Evolutionary conservation across 1,140 invertebrate species (phyloP), one percentile per base, ranked within the genome.

Genomic region (Armadillidium nasatum): DNA sequence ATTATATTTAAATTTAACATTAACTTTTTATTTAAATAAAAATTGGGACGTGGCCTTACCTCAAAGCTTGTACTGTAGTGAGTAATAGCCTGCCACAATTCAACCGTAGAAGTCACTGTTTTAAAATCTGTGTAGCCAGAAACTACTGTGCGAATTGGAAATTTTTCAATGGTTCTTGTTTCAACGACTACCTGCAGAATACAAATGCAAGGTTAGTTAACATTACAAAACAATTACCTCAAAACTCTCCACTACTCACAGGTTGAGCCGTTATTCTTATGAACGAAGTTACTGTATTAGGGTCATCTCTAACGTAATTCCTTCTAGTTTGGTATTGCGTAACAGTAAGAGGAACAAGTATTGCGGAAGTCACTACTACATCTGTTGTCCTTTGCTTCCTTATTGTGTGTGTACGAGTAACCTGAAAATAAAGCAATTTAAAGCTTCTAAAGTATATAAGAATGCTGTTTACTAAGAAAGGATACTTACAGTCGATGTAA

Each of bases 1-100:
- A n/a, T n/a, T n/a, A n/a, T n/a, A n/a, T n/a, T 33, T 33, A 33
- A 33, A 3, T 6, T 33, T 33, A 33, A 33, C n/a, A n/a, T n/a
- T 3, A 33, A 33, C 2, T 33, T 33, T 33, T 6, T 33, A 33
- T 33, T 1, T 33, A 33, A 33, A 33, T 6, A 33, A 1, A 33
- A 33, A 33, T 33, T 33, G 33, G 72, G 45, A 23, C 15, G 13
- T 4, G 72, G 43, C 0, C 33, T 45, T 60, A 73, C 72, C 72
- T 73, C 72, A 60, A 60, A 73, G 19, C 72, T 73, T 21, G 72
- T 73, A 13, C 23, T 33, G 44, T 33, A 7, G 46, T 73, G 72
- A 22, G 54, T 21, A 11, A 73, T 73, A 9, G 72, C 46, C 10
- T 73, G 72, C 72, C 72, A 73, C n/a, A 73, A 19, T 22, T 73